Evolutionary conservation across 2,113 vertebrate genomes (phyloP), one percentile per base, ranked within the genome.

Genomic region (Pterocles burchelli): DNA sequence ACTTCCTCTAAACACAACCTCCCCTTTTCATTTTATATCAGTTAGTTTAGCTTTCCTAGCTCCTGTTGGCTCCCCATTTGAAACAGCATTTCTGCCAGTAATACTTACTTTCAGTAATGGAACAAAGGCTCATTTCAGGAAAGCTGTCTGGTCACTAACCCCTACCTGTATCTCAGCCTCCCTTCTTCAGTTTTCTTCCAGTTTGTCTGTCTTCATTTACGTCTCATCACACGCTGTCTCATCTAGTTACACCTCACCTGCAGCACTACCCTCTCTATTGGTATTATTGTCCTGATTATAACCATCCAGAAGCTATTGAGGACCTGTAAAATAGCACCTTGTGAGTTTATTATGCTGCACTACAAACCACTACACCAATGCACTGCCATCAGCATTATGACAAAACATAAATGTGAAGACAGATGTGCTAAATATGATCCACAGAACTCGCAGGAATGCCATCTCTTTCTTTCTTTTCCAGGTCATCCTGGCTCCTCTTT

Each of bases 331-430:
- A 61, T 34, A 89, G 89, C 70, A 61, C 49, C 38, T 2, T 52
- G 33, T 38, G 89, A 85, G 62, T 58, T 87, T 68, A 36, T 65
- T 45, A 14, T 10, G 54, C 74, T 89, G 84, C 89, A 46, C 28
- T 65, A 72, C 70, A 70, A 91, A 78, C 31, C 1, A 4, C n/a
- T 49, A 11, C 36, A 34, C 65, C 4, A 2, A 91, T 58, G 52
- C 33, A 65, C 52, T 54, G 26, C 3, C 3, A 6, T 54, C 87
- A 88, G 80, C 62, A 17, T 49, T 89, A 75, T 21, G 70, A 85
- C 84, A 91, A 87, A 76, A 70, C 66, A 94, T 82, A 89, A 82
- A 89, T 70, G 88, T 89, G 72, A 87, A 76, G 48, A 86, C 46
- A 93, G 73, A 86, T 77, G 45, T 61, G 76, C 62, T 52, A 36